phyloP scores from a whole-genome alignment of 2,888 invertebrate species.

The Pollenia labialis region DNA sequence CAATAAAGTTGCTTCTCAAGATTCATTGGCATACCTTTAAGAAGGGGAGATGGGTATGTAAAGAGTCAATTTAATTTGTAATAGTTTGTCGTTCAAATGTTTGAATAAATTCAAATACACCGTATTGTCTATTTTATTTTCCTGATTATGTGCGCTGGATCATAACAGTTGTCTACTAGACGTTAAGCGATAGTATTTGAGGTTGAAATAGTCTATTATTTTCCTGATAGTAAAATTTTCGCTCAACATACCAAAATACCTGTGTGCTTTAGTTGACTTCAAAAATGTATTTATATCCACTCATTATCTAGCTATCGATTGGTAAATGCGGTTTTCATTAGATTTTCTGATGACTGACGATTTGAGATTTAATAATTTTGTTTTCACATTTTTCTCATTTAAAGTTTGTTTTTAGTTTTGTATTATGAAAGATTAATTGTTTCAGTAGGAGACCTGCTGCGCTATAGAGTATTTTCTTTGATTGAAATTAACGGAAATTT shows the following conservation, averaged over 20 bases:
- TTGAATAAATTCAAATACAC: no score
- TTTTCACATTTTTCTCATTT: not conserved
- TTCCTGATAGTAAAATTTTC: conserved; percentile 55
- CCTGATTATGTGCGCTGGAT: conserved; percentile 31
- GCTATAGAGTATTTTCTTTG: conserved; percentile 50
- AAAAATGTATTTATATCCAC: conserved; percentile 21
- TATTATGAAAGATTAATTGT: conserved; percentile 66
- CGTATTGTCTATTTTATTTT: no score
- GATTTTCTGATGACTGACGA: conserved; percentile 62
- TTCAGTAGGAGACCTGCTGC: conserved; percentile 67
- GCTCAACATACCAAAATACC: not conserved
- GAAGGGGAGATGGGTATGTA: no score
- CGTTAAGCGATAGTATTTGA: conserved; percentile 29
- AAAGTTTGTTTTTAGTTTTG: conserved; percentile 1
- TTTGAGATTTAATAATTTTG: conserved; percentile 38
- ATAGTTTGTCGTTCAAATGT: no score
- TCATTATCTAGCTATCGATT: conserved; percentile 49
- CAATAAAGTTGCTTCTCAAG: no score
- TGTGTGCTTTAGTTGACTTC: conserved; percentile 14
- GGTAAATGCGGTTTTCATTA: conserved; percentile 64
- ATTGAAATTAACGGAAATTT: conserved; percentile 71
- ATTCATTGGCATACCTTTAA: no score
- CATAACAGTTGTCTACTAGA: not conserved
- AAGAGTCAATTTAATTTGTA: no score
- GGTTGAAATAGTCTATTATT: conserved; percentile 18